phyloP scores from a whole-genome alignment of 53 echinoderm and acorn worm genomes.

The Zoroaster sp. region DNA sequence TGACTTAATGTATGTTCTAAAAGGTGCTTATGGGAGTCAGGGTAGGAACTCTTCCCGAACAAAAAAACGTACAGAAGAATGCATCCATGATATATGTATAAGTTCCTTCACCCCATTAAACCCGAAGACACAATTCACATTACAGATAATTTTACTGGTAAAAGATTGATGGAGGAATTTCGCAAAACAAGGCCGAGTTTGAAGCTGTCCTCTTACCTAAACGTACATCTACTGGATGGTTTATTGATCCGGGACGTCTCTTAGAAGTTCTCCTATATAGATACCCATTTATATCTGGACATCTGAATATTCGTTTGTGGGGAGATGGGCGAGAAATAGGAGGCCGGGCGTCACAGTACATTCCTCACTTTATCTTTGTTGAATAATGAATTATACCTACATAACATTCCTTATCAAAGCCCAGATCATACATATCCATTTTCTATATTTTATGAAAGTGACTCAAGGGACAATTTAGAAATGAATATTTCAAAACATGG shows the following conservation, averaged over 20 bases:
- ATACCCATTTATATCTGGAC: constrained; percentile 26
- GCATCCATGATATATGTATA: not conserved
- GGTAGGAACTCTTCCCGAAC: no score
- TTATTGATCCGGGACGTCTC: constrained; percentile 36
- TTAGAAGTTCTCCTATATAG: constrained; percentile 29
- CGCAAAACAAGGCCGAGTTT: constrained; percentile 40
- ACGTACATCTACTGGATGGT: constrained; percentile 59
- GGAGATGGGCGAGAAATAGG: constrained; percentile 62
- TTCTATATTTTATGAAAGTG: no score
- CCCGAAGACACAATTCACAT: constrained; percentile 53
- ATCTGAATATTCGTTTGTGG: constrained; percentile 13
- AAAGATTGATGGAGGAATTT: constrained; percentile 15
- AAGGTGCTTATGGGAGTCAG: not conserved
- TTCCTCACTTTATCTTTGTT: constrained; percentile 18
- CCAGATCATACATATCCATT: no score
- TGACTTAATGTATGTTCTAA: not conserved
- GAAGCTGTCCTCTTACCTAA: constrained; percentile 24
- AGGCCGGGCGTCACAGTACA: constrained; percentile 37
- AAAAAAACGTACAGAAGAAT: not conserved
- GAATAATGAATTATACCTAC: constrained; percentile 18
- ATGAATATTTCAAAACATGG: not conserved
- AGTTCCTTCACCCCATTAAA: not conserved
- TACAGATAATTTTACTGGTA: constrained; percentile 49
- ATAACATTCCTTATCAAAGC: no score
- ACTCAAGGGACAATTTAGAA: no score